Percentiles rank a stretch among this genome's conserved stretches.
Conservation (phyloP, 2,797 vertebrate species). For the Anguilla marmorata region DNA sequence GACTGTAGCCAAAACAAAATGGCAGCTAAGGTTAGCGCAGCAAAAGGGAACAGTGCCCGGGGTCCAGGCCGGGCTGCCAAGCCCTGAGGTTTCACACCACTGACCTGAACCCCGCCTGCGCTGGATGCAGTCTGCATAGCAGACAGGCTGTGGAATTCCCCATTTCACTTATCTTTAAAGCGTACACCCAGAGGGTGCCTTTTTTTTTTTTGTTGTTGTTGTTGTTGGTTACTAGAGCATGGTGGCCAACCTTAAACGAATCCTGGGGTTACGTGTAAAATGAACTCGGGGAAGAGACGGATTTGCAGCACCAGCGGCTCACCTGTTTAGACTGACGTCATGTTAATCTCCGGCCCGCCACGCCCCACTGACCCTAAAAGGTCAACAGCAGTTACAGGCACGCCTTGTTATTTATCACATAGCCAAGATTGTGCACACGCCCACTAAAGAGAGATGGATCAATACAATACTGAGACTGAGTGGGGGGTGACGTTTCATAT, state of each 20-base stretch:
- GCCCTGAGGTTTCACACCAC: neutral
- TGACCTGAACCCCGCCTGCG: neutral
- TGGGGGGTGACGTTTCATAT: neutral
- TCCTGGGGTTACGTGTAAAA: neutral
- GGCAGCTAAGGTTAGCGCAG: neutral
- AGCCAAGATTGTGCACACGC: neutral
- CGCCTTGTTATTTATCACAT: neutral
- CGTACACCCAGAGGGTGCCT: neutral
- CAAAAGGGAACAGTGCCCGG: neutral
- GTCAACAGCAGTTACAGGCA: constrained; percentile 4
- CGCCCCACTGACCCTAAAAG: no score
- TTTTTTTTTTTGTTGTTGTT: neutral
- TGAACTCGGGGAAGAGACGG: neutral
- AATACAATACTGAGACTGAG: neutral
- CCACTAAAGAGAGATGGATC: neutral
- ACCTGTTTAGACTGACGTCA: no score
- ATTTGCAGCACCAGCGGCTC: neutral
- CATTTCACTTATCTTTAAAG: neutral
- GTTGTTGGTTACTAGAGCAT: neutral
- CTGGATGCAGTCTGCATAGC: neutral
- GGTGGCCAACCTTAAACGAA: neutral
- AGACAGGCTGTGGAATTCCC: neutral
- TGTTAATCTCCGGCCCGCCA: neutral
- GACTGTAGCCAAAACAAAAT: neutral
- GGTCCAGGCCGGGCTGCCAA: neutral